Percentiles rank a stretch among this genome's conserved stretches.
Evolutionary conservation across 2,797 vertebrate genomes (phyloP).

Genomic region (Pseudochromis fuscus): DNA sequence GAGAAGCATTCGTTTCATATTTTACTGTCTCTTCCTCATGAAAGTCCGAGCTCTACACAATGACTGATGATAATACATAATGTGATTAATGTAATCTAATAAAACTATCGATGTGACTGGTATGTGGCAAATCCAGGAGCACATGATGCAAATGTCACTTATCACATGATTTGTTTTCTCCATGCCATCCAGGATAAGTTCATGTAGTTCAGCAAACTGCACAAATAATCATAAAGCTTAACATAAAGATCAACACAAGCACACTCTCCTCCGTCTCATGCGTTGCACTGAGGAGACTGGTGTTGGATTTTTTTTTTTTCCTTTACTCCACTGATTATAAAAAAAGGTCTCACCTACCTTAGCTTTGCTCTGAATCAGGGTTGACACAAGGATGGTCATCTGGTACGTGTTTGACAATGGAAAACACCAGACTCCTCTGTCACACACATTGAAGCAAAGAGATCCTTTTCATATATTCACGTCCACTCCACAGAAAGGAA

Average conservation of each 20-base stretch:
- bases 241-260: neutral
- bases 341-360: constrained; percentile 82
- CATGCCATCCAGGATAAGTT: constrained; percentile 28
- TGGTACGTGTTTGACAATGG: constrained; percentile 84
- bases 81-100: constrained; percentile 73
- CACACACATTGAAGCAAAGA: constrained; percentile 85
- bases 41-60: constrained; percentile 9
- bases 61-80: constrained; percentile 57
- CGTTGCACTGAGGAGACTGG: neutral
- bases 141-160: constrained; percentile 73
- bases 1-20: constrained; percentile 14
- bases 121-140: constrained; percentile 59
- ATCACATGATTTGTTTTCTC: constrained; percentile 68
- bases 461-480: constrained; percentile 71
- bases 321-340: neutral
- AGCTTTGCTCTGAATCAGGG: constrained; percentile 83
- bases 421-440: constrained; percentile 82
- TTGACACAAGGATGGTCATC: constrained; percentile 85
- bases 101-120: constrained; percentile 56
- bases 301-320: neutral
- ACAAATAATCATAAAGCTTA: constrained; percentile 18
- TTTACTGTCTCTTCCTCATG: constrained; percentile 21
- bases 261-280: neutral
- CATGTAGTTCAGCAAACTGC: constrained; percentile 42
- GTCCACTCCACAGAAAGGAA: constrained; percentile 69